These are phyloP conservation scores for Dicaeum eximium DNA, from an alignment of 2,113 vertebrate species.

Conservation along the genomic window DNA sequence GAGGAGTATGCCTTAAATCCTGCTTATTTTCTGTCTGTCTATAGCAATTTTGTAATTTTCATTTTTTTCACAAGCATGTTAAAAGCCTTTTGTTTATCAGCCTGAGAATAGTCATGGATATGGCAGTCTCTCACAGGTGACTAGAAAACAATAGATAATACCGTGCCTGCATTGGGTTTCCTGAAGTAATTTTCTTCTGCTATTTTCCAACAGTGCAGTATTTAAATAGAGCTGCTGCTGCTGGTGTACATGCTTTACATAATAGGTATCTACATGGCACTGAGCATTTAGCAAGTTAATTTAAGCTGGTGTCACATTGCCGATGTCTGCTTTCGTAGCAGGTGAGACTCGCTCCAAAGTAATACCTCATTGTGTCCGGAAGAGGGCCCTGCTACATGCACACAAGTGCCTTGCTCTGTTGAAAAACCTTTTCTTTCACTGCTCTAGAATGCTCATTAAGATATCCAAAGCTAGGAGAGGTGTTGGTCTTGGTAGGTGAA, in stretches of 20 bases:
- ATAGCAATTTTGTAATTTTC: background rate
- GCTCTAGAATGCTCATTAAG: background rate
- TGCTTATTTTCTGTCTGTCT: background rate
- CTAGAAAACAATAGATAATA: background rate
- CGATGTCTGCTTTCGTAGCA: background rate
- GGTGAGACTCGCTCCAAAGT: background rate
- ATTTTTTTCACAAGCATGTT: fast-evolving
- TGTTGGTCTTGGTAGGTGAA: background rate
- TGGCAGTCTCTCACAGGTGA: background rate
- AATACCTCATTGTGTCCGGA: background rate
- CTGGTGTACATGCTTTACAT: background rate
- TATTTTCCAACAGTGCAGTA: background rate
- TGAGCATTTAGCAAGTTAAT: background rate
- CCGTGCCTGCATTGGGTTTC: background rate
- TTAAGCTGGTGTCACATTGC: background rate
- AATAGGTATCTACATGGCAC: background rate
- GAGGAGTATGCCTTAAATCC: background rate
- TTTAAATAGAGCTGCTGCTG: background rate
- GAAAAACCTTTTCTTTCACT: background rate
- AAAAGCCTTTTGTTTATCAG: background rate
- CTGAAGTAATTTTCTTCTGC: background rate
- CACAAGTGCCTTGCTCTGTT: background rate
- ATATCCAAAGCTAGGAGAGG: background rate
- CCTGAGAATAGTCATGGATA: background rate
- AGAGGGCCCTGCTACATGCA: background rate